Evolutionary conservation across 2,113 vertebrate species (phyloP).

Genomic region (Bubo scandiacus): DNA sequence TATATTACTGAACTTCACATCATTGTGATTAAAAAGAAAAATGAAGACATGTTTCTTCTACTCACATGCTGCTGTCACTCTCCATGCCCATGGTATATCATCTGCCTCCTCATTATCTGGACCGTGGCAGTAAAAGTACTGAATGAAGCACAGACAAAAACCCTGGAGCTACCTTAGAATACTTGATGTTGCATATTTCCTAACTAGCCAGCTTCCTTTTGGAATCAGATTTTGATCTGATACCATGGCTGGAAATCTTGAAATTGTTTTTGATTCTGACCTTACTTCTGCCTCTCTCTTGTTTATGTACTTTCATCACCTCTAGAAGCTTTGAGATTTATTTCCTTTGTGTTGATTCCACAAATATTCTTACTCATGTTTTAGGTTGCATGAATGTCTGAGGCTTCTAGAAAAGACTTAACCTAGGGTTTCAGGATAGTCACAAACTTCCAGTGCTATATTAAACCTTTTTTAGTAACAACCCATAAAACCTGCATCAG

Average conservation of each 20-base stretch:
- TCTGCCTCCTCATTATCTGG: neutral
- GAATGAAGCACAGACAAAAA: neutral
- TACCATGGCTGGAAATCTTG: neutral
- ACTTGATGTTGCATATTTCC: neutral
- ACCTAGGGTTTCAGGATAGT: neutral
- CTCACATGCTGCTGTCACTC: neutral
- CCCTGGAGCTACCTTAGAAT: neutral
- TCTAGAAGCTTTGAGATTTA: neutral
- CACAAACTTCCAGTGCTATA: neutral
- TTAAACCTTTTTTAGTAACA: neutral
- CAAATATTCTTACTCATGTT: neutral
- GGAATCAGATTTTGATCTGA: neutral
- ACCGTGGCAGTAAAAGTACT: neutral
- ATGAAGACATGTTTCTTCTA: neutral
- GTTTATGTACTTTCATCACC: neutral
- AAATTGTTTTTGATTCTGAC: neutral
- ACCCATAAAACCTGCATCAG: neutral
- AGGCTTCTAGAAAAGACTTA: neutral
- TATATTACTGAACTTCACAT: neutral
- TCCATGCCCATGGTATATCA: neutral
- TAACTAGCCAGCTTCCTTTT: neutral
- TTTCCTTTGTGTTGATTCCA: neutral
- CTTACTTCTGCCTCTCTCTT: neutral
- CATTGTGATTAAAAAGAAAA: neutral
- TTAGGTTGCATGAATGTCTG: neutral